Conservation (phyloP, 2,888 invertebrate genomes). For the Blomia tropicalis region DNA sequence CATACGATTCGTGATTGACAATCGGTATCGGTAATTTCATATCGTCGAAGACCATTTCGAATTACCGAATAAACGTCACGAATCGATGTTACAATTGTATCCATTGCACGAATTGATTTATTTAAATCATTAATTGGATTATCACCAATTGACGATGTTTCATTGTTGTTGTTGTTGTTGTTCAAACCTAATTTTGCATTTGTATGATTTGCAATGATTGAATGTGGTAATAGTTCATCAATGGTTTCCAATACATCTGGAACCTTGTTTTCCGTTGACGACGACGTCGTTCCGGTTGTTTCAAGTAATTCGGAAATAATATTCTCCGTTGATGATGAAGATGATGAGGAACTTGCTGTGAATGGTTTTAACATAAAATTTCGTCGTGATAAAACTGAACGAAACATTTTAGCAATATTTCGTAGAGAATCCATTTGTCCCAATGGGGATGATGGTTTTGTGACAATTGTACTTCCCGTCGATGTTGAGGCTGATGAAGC, state of each 20-base stretch:
- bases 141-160: background rate
- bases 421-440: background rate
- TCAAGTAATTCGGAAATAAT: no score
- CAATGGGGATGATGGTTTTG: background rate
- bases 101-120: slow-evolving; percentile 16
- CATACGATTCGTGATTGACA: slow-evolving; percentile 29
- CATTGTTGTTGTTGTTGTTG: no score
- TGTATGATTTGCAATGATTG: no score
- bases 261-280: background rate
- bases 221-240: background rate
- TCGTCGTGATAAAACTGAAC: background rate
- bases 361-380: background rate
- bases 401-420: slow-evolving; percentile 1
- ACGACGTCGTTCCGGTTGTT: background rate
- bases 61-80: slow-evolving; percentile 22
- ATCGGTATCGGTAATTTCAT: slow-evolving; percentile 28
- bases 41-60: slow-evolving; percentile 23
- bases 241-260: background rate
- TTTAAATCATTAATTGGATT: background rate
- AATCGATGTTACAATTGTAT: slow-evolving; percentile 3
- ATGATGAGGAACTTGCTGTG: background rate
- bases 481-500: no score
- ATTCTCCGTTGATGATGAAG: no score
- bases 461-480: no score
- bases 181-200: no score